These are phyloP conservation scores for Pemphigus obesinymphae DNA, from an alignment of 1,140 invertebrate species.

Conservation along the genomic window DNA sequence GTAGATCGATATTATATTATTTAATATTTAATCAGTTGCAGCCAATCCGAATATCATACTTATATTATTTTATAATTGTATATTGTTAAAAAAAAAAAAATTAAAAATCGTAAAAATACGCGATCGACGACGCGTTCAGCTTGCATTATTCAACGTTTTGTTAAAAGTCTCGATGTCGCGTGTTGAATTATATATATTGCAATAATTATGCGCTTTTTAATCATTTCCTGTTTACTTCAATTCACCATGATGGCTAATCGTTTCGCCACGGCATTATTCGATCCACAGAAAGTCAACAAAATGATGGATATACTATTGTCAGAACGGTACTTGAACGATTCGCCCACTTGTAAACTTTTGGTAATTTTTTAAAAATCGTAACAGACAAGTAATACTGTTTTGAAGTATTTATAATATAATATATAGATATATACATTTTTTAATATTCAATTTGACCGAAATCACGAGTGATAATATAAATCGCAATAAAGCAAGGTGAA, in stretches of 20 bases:
- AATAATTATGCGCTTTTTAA: background rate
- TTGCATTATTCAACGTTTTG: too few relatives aligned
- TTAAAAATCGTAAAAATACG: too few relatives aligned
- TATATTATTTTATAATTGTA: too few relatives aligned
- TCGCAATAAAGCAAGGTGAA: too few relatives aligned
- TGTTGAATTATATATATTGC: too few relatives aligned
- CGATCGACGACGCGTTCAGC: background rate
- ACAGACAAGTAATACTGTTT: too few relatives aligned
- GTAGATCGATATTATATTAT: too few relatives aligned
- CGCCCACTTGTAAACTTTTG: background rate
- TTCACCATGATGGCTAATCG: background rate
- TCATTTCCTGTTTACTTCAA: background rate
- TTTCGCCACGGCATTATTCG: background rate
- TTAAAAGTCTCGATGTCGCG: too few relatives aligned
- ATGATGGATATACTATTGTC: background rate
- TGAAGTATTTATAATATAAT: background rate
- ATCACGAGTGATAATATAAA: background rate
- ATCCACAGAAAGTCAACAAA: background rate
- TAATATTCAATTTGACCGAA: background rate
- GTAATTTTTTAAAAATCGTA: background rate
- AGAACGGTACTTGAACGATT: background rate
- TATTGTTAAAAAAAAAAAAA: too few relatives aligned
- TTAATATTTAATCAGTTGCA: conserved; percentile 8
- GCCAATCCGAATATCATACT: background rate
- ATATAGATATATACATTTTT: background rate